Evolutionary conservation across 2,888 invertebrate genomes (phyloP).

Genomic region (Ecliptopera silaceata): DNA sequence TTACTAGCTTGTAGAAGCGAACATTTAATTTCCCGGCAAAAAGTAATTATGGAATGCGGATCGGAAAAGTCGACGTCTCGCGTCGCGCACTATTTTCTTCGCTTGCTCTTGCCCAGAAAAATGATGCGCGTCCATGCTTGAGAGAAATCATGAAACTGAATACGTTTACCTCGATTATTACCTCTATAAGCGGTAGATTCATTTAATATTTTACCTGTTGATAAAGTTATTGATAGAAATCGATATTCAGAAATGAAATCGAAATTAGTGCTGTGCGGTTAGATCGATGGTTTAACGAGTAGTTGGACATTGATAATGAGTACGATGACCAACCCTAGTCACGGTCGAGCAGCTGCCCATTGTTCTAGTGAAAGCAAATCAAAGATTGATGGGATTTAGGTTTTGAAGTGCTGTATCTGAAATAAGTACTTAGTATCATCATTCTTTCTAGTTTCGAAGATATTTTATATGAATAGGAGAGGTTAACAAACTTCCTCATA

Average conservation of each 20-base stretch:
- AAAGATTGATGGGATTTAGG: constrained; percentile 23
- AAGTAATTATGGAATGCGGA: constrained; percentile 75
- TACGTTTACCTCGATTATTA: constrained; percentile 35
- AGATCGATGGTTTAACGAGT: constrained; percentile 50
- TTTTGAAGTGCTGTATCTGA: background rate
- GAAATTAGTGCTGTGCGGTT: constrained; percentile 41
- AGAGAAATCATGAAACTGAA: constrained; percentile 74
- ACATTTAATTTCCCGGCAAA: constrained; percentile 62
- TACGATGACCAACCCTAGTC: constrained; percentile 52
- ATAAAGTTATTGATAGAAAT: constrained; percentile 28
- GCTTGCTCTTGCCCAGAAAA: constrained; percentile 66
- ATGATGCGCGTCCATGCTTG: constrained; percentile 63
- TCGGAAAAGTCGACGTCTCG: constrained; percentile 65
- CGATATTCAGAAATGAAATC: constrained; percentile 41
- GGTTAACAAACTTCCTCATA: no score
- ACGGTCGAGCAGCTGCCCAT: constrained; percentile 55
- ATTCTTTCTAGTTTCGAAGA: background rate
- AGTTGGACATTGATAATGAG: constrained; percentile 51
- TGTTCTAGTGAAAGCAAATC: constrained; percentile 53
- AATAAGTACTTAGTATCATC: background rate
- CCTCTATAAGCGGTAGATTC: constrained; percentile 8
- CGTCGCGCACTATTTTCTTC: constrained; percentile 80
- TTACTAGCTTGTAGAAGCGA: constrained; percentile 30
- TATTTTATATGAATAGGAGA: background rate
- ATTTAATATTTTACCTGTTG: constrained; percentile 7